A percentile compares a stretch with the other conserved stretches of the same genome.
Evolutionary conservation across 2,113 vertebrate genomes (phyloP).

Genomic region (Gymnarchus niloticus): DNA sequence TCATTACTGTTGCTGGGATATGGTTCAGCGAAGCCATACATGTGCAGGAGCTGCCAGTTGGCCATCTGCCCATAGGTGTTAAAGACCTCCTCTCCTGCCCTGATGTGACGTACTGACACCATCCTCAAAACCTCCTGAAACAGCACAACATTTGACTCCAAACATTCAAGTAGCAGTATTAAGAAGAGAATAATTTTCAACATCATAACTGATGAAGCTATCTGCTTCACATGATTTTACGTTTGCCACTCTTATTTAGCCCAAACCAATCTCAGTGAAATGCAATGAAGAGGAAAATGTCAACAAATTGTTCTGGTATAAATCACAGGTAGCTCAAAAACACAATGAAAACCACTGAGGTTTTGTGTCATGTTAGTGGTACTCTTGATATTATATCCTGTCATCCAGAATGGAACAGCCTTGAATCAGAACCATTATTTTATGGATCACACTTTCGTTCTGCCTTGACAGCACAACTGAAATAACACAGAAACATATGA

Average conservation of each 20-base stretch:
- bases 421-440: not conserved
- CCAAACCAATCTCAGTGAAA: too few species aligned
- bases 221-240: not conserved
- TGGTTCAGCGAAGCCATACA: slow-evolving; percentile 86
- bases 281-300: too few species aligned
- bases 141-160: not conserved
- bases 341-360: too few species aligned
- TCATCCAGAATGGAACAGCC: not conserved
- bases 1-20: slow-evolving; percentile 76
- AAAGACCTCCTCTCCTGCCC: slow-evolving; percentile 80
- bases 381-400: not conserved
- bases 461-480: not conserved
- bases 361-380: too few species aligned
- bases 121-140: slow-evolving; percentile 78
- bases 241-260: not conserved
- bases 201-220: too few species aligned
- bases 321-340: too few species aligned
- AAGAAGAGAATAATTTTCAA: too few species aligned
- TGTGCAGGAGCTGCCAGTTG: slow-evolving; percentile 94
- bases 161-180: not conserved
- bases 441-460: not conserved
- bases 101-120: slow-evolving; percentile 68
- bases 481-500: not conserved
- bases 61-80: slow-evolving; percentile 93
- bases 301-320: too few species aligned